Evolutionary conservation across 2,797 vertebrate genomes (phyloP), one percentile per base, ranked within the genome.

Genomic region (Crocidura indochinensis): DNA sequence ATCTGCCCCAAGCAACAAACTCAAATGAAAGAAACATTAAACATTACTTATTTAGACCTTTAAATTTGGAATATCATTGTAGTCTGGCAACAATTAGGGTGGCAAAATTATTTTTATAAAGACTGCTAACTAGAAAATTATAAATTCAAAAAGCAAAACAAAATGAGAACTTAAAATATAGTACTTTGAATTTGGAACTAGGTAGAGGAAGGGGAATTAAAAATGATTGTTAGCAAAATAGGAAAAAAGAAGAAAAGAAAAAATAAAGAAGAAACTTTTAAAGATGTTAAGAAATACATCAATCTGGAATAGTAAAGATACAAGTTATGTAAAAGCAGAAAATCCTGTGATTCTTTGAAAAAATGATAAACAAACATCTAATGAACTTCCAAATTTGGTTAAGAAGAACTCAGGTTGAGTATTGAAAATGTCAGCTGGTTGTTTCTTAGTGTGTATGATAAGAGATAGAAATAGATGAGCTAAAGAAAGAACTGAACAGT

Each of bases 381-480:
- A 47, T 31, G 19, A 62, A 72, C 14, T 26, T 73, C 81, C 38
- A 12, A 7, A 82, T 78, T 78, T 68, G 7, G 44, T n/a, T 47
- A 19, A 72, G 72, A 46, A 81, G 47, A 53, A 22, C 12, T 91
- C 47, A 44, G 15, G 24, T 67, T 79, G 69, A 86, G 65, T 38
- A 44, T 10, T 76, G 38, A 84, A 60, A 26, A 15, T 46, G 47
- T 27, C 65, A 29, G 1, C 22, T 60, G 29, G 8, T 68, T 74
- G 22, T 10, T 79, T 74, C 47, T 75, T n/a, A 29, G 62, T 53
- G 24, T 49, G 24, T 22, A 10, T 27, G 14, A 81, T 6, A 86
- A 86, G 26, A 84, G 31, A 80, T 26, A 85, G 46, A 67, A 88
- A 78, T 29, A 87, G 6, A 67, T 56, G 62, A 79, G 51, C 38